phyloP scores from a whole-genome alignment of 2,888 invertebrate genomes.

The Dryocosmus kuriphilus region DNA sequence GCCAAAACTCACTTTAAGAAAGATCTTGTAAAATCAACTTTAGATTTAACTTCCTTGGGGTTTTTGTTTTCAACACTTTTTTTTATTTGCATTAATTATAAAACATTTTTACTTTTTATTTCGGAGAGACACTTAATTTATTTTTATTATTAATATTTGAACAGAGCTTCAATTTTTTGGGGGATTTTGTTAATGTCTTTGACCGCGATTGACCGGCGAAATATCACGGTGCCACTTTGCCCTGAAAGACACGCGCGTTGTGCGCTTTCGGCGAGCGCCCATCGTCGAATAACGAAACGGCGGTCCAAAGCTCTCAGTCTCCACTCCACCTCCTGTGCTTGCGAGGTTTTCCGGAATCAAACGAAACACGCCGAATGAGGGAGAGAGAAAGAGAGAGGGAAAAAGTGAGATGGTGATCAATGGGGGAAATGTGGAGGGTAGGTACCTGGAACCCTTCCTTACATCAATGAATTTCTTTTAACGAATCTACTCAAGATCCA shows the following conservation, averaged over 20 bases:
- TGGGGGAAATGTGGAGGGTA: slow-evolving; percentile 48
- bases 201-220: slow-evolving; percentile 25
- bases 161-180: not conserved
- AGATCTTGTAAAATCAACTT: not conserved
- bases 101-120: not conserved
- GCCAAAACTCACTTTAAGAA: not conserved
- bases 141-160: no score
- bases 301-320: slow-evolving; percentile 51
- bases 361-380: slow-evolving; percentile 51
- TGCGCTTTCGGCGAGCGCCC: slow-evolving; percentile 54
- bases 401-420: slow-evolving; percentile 53
- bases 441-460: slow-evolving; percentile 51
- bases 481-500: not conserved
- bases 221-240: not conserved
- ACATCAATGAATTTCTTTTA: slow-evolving; percentile 20
- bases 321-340: slow-evolving; percentile 55
- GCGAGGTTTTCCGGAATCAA: slow-evolving; percentile 51
- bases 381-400: slow-evolving; percentile 47
- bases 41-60: not conserved
- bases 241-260: slow-evolving; percentile 5
- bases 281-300: slow-evolving; percentile 54
- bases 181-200: not conserved
- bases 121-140: not conserved
- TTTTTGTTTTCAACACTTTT: no score
- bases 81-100: no score